phyloP scores from a whole-genome alignment of 2,113 vertebrate species.

The Crotophaga sulcirostris region DNA sequence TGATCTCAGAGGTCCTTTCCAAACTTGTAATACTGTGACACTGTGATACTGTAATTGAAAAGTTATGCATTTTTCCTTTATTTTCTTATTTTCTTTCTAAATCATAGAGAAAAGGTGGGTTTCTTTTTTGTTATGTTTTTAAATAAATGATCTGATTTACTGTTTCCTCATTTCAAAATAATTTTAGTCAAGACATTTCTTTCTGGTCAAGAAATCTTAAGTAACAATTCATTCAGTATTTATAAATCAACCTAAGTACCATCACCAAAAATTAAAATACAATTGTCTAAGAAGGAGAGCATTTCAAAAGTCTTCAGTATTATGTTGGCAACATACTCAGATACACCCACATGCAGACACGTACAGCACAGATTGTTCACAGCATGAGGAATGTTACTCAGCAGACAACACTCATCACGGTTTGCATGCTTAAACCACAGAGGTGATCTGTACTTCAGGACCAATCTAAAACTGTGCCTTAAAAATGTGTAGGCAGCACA shows the following conservation, averaged over 20 bases:
- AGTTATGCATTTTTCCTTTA: not conserved
- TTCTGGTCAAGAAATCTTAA: not conserved
- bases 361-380: not conserved
- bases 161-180: not conserved
- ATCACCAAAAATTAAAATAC: not conserved
- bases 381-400: not conserved
- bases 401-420: not conserved
- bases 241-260: not conserved
- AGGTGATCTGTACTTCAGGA: not conserved
- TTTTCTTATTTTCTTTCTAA: not conserved
- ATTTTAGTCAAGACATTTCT: not conserved
- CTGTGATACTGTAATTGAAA: too few relatives aligned
- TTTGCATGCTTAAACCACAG: not conserved
- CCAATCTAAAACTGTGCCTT: not conserved
- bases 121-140: not conserved
- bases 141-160: not conserved
- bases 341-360: not conserved
- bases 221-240: not conserved
- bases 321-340: not conserved
- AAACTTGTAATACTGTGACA: too few relatives aligned
- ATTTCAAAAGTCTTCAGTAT: not conserved
- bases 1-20: too few relatives aligned
- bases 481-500: not conserved
- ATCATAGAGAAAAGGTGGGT: not conserved
- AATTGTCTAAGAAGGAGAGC: not conserved